These are phyloP conservation scores for Liolophura sinensis DNA, from an alignment of 1,140 invertebrate species.

Conservation along the genomic window DNA sequence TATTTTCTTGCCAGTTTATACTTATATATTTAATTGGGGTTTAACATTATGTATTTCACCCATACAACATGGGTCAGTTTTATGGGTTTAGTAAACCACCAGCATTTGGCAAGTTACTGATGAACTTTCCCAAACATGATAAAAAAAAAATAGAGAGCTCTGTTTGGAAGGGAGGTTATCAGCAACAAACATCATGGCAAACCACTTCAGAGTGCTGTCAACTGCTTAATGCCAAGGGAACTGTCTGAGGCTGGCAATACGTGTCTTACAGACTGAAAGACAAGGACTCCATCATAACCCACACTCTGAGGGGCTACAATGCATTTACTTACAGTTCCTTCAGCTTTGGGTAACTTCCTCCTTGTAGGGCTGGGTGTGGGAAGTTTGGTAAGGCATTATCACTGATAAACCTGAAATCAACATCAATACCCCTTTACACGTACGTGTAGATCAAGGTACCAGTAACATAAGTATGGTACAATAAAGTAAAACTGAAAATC, in stretches of 20 bases:
- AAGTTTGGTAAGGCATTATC: conserved; percentile 26
- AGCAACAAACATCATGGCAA: neutral
- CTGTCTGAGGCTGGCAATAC: too few species aligned
- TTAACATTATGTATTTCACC: neutral
- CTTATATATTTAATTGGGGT: neutral
- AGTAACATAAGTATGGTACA: neutral
- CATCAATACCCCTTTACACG: neutral
- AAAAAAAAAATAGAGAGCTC: too few species aligned
- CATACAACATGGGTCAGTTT: neutral
- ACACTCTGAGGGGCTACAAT: neutral
- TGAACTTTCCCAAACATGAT: too few species aligned
- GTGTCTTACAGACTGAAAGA: too few species aligned
- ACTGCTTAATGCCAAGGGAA: too few species aligned
- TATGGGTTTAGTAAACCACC: too few species aligned
- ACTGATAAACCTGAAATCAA: conserved; percentile 26
- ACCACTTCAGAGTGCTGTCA: too few species aligned
- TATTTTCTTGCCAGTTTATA: neutral
- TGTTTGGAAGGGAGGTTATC: too few species aligned
- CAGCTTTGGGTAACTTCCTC: conserved; percentile 18
- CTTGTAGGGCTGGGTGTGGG: conserved; percentile 29
- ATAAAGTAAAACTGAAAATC: too few species aligned
- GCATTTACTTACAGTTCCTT: conserved; percentile 21
- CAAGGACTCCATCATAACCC: neutral
- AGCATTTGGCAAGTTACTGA: too few species aligned
- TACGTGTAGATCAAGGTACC: too few species aligned